These are phyloP conservation scores for Amphimallon solstitiale DNA, from an alignment of 2,888 invertebrate genomes.

Conservation along the genomic window DNA sequence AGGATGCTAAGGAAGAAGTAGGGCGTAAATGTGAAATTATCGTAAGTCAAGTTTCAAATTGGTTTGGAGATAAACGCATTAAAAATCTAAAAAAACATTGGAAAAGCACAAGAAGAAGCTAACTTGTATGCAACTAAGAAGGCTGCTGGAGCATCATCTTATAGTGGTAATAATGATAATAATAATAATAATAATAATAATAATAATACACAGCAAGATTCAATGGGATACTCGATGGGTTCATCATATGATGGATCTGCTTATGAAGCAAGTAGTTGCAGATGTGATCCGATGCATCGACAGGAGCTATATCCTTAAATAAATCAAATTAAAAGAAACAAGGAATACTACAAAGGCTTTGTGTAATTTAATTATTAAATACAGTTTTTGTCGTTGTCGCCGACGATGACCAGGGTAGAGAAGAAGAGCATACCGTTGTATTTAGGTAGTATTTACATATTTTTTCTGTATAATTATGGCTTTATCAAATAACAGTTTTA, in stretches of 20 bases:
- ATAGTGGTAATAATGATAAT: no score
- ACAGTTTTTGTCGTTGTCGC: constrained; percentile 99
- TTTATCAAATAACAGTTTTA: background rate
- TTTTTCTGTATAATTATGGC: constrained; percentile 1
- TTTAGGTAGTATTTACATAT: constrained; percentile 71
- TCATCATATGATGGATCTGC: constrained; percentile 90
- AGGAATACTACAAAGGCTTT: constrained; percentile 48
- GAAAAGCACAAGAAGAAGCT: constrained; percentile 99
- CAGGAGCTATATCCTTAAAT: constrained; percentile 78
- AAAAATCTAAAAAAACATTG: constrained; percentile 99
- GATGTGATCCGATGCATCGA: constrained; percentile 89
- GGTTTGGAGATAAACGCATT: constrained; percentile 99
- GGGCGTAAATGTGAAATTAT: constrained; percentile 99
- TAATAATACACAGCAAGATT: constrained; percentile 89
- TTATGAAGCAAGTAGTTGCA: constrained; percentile 90
- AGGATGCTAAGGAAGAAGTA: constrained; percentile 99
- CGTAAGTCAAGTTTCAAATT: constrained; percentile 94
- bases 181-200: no score
- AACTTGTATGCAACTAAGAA: constrained; percentile 99
- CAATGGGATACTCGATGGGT: constrained; percentile 93
- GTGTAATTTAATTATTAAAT: constrained; percentile 7
- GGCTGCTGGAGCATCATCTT: constrained; percentile 81
- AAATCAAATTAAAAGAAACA: constrained; percentile 31
- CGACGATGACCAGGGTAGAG: constrained; percentile 95
- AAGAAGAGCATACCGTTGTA: constrained; percentile 99